Percentiles rank a stretch among this genome's conserved stretches.
phyloP scores from a whole-genome alignment of 2,888 invertebrate species.

The Nipponacmea schrenckii region DNA sequence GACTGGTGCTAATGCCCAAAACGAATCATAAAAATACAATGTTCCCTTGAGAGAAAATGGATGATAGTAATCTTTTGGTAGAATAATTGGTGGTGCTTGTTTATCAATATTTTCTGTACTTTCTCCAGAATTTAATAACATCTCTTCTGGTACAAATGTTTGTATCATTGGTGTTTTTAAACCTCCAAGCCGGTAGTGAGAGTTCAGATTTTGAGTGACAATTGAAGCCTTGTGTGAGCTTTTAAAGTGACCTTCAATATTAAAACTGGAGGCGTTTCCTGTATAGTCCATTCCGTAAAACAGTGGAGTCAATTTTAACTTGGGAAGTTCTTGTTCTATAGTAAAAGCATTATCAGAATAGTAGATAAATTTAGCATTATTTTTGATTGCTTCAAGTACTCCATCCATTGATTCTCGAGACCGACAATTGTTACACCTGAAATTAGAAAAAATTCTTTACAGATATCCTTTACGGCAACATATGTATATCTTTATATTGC shows the following conservation, averaged over 20 bases:
- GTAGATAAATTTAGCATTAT: not conserved
- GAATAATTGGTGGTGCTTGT: not conserved
- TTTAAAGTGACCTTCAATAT: not conserved
- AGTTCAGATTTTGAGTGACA: not conserved
- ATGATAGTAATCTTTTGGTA: not conserved
- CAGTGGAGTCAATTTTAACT: not conserved
- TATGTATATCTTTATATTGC: no score
- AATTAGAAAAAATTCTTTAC: not conserved
- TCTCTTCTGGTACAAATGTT: not conserved
- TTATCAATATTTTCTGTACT: not conserved
- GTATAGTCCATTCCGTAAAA: not conserved
- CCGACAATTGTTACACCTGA: not conserved
- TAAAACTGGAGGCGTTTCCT: not conserved
- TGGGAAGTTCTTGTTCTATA: not conserved
- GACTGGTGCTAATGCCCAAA: not conserved
- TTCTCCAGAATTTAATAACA: not conserved
- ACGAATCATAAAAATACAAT: not conserved
- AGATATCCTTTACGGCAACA: no score
- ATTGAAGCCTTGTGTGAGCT: not conserved
- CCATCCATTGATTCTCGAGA: not conserved
- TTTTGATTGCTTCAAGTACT: not conserved
- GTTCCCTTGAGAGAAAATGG: not conserved
- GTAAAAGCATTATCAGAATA: not conserved
- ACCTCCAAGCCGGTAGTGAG: not conserved
- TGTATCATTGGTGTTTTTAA: not conserved